These are phyloP conservation scores for Echinometra lucunter DNA, from an alignment of 53 echinoderm and acorn worm genomes.

Conservation along the genomic window DNA sequence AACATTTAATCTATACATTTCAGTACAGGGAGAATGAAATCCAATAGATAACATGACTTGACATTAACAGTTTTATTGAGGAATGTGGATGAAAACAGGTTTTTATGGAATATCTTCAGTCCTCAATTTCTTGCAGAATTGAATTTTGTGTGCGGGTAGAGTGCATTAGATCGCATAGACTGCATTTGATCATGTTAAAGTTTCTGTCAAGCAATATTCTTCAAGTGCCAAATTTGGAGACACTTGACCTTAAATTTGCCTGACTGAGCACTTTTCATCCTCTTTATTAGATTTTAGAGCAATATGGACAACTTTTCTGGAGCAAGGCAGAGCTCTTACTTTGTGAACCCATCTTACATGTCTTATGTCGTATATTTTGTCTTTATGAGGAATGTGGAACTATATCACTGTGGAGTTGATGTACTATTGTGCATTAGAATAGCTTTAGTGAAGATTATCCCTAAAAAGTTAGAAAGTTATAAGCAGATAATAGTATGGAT, in stretches of 20 bases:
- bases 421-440: background rate
- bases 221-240: constrained; percentile 48
- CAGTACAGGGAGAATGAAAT: background rate
- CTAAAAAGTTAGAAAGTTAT: background rate
- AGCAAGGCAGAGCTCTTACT: background rate
- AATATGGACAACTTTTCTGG: constrained; percentile 40
- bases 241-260: constrained; percentile 50
- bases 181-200: constrained; percentile 34
- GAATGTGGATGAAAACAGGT: background rate
- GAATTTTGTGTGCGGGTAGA: no score
- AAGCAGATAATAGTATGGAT: background rate
- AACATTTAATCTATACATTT: background rate
- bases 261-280: constrained; percentile 29
- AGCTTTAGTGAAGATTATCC: background rate
- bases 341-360: background rate
- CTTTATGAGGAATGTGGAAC: background rate
- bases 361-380: background rate
- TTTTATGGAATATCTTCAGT: background rate
- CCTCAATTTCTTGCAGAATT: background rate
- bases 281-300: constrained; percentile 57
- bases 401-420: background rate
- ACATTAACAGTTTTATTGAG: background rate
- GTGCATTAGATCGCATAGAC: background rate
- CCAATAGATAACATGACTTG: background rate
- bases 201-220: constrained; percentile 46